Conservation (phyloP, 2,113 vertebrate genomes). For the Megaceryle maxima region DNA sequence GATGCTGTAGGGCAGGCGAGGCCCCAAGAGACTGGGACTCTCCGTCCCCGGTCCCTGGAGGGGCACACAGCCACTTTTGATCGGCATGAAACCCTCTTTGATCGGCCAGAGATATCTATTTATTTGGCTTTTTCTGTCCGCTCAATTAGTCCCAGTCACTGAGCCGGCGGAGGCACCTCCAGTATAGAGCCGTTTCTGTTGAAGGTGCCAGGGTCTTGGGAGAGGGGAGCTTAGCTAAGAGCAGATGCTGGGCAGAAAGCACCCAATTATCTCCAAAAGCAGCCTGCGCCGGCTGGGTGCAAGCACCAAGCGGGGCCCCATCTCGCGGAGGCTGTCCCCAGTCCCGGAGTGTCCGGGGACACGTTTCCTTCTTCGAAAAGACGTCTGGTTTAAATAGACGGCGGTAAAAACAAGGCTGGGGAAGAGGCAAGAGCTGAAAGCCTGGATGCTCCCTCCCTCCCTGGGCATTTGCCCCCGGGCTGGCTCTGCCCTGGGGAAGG, state of each 20-base stretch:
- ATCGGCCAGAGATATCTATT: background rate
- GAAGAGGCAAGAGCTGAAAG: background rate
- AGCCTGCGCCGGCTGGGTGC: background rate
- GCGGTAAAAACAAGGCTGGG: background rate
- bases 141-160: background rate
- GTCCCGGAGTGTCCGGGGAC: accelerated
- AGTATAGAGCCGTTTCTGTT: background rate
- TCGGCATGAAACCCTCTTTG: background rate
- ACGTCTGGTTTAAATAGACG: background rate
- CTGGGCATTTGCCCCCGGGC: background rate
- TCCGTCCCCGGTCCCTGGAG: background rate
- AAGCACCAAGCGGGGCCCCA: background rate
- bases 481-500: background rate
- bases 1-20: background rate
- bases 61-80: background rate
- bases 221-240: background rate
- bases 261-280: background rate
- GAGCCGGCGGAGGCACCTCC: background rate
- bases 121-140: background rate
- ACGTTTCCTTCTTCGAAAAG: background rate
- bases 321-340: background rate
- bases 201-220: background rate
- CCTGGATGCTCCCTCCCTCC: too few species aligned
- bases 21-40: background rate
- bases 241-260: background rate